These are phyloP conservation scores for Thysanoteuthis rhombus DNA, from an alignment of 2,888 invertebrate species.

Conservation along the genomic window DNA sequence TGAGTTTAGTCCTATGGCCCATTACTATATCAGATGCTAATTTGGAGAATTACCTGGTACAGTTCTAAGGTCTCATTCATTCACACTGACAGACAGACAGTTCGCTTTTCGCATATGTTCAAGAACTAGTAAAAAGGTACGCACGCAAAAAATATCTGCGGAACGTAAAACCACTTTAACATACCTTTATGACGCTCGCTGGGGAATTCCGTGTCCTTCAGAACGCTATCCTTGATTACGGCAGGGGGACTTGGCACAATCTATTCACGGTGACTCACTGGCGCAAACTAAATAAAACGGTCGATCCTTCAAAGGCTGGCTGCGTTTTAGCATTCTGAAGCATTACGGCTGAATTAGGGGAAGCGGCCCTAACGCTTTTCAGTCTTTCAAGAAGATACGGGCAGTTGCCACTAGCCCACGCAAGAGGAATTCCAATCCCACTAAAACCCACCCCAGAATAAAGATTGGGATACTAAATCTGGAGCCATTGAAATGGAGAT, in stretches of 20 bases:
- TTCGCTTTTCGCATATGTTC: not conserved
- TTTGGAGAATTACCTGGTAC: not conserved
- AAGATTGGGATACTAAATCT: not conserved
- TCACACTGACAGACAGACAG: not conserved
- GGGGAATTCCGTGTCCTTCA: constrained; percentile 28
- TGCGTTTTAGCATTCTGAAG: constrained; percentile 22
- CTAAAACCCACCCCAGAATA: not conserved
- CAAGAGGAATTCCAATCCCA: accelerated
- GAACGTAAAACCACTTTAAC: constrained; percentile 32
- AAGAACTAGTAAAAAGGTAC: constrained; percentile 28
- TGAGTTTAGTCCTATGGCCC: not conserved
- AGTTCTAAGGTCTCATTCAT: not conserved
- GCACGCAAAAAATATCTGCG: constrained; percentile 32
- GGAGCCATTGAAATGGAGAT: not conserved
- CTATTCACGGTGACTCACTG: constrained; percentile 28
- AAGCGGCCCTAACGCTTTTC: constrained; percentile 16
- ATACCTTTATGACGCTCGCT: constrained; percentile 32
- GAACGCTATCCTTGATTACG: constrained; percentile 26
- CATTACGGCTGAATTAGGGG: constrained; percentile 28
- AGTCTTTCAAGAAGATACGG: not conserved
- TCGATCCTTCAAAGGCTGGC: constrained; percentile 26
- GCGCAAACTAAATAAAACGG: constrained; percentile 30
- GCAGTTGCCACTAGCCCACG: not conserved
- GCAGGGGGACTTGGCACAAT: constrained; percentile 30
- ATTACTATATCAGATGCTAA: not conserved